Base-by-base conservation (phyloP, 2,888 invertebrate species). In the Gymnosoma rotundatum region DNA sequence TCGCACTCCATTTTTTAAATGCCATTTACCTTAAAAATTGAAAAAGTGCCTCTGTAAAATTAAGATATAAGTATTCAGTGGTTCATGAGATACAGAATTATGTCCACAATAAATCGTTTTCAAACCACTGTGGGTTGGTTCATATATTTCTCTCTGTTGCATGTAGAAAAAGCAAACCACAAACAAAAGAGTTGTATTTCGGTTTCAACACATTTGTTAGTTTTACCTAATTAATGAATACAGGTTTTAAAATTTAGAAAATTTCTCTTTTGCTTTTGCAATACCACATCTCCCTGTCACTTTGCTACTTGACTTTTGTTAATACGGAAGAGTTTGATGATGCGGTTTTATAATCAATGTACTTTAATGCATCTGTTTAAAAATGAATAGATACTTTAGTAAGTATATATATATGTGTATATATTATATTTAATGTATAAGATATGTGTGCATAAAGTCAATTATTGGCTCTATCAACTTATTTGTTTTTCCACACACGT, bases 241-340 rank as follows among this genome's bases (percentile, higher is more conserved):
- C 38, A 52, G 18, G 48, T 60, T 73, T 52, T 32, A 74, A 38
- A 67, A 79, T 54, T 54, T 42, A 50, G 12, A 48, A 70, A 63
- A 38, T 80, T 72, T 36, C 52, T 52, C 60, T 48, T 8, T 69
- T 50, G 60, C 21, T 25, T 61, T 12, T 18, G 42, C n/a, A 21
- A 32, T 16, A 6, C 42, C 48, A 20, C 36, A 48, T 12, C 12
- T 12, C 42, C 10, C 42, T 12, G 1, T 12, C 1, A 12, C 42
- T 12, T 36, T 14, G 25, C 25, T 32, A 64, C 14, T 20, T n/a
- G 42, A 42, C 12, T 42, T 42, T 10, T 42, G 42, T 7, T 12
- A 3, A 42, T 42, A 42, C 80, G 80, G 80, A 80, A 80, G 80
- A 74, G 74, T 74, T 80, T 80, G 45, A 48, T 69, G 54, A 61